phyloP scores from a whole-genome alignment of 1,140 invertebrate species.

The Andricus grossulariae region DNA sequence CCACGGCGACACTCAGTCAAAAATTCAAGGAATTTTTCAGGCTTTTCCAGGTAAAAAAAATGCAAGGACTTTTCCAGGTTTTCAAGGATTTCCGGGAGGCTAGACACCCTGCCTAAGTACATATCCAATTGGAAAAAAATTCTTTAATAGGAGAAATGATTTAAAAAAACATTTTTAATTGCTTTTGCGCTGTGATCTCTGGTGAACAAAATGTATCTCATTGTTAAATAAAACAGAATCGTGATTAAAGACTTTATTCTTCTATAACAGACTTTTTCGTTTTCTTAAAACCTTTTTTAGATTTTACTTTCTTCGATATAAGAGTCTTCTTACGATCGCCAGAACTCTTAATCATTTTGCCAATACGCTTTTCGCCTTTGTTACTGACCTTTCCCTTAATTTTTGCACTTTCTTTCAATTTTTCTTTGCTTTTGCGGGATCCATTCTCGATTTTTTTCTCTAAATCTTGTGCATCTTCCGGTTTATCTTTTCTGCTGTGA shows the following conservation, averaged over 20 bases:
- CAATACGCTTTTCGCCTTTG: not conserved
- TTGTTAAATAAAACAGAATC: not conserved
- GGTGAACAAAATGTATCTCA: not conserved
- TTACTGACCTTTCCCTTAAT: not conserved
- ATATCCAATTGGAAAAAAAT: no score
- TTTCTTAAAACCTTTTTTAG: not conserved
- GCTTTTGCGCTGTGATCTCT: no score
- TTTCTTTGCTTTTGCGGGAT: slow-evolving; percentile 26
- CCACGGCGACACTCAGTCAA: no score
- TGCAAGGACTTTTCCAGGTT: no score
- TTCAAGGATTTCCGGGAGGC: no score
- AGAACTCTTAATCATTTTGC: not conserved
- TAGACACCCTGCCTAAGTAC: no score
- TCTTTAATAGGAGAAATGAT: no score
- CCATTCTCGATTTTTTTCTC: not conserved
- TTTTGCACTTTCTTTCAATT: slow-evolving; percentile 13
- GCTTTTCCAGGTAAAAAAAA: no score
- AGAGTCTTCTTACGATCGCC: not conserved
- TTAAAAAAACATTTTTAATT: no score
- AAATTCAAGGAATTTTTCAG: no score
- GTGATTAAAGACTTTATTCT: not conserved
- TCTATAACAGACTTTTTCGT: not conserved
- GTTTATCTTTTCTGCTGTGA: slow-evolving; percentile 27
- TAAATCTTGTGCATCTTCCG: not conserved
- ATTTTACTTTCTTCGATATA: not conserved